phyloP scores from a whole-genome alignment of 1,140 invertebrate genomes.

The Drosophila baimaii region DNA sequence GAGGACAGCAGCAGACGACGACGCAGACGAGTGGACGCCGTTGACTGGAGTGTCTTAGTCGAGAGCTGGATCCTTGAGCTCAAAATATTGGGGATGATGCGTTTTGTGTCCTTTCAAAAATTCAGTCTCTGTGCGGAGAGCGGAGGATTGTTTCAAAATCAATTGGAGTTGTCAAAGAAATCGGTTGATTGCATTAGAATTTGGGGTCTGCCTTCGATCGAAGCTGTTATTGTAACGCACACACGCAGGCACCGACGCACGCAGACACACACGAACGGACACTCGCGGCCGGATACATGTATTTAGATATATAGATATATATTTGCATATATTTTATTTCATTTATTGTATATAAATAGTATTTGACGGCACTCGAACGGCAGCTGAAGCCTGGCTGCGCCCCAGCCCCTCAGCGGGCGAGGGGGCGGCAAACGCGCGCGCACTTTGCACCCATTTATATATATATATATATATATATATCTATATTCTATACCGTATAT shows the following conservation, averaged over 20 bases:
- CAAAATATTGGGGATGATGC: slow-evolving; percentile 17
- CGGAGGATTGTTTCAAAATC: slow-evolving; percentile 34
- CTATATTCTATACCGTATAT: slow-evolving; percentile 64
- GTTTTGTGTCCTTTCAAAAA: slow-evolving; percentile 42
- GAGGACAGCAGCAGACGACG: slow-evolving; percentile 67
- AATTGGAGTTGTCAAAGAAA: slow-evolving; percentile 50
- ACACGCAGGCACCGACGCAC: slow-evolving; percentile 42
- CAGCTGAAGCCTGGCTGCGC: slow-evolving; percentile 38
- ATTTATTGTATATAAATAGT: slow-evolving; percentile 81
- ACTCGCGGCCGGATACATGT: slow-evolving; percentile 38
- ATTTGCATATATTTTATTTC: slow-evolving; percentile 70
- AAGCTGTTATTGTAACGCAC: slow-evolving; percentile 50
- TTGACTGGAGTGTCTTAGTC: slow-evolving; percentile 37
- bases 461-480: slow-evolving; percentile 65
- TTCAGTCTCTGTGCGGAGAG: slow-evolving; percentile 26
- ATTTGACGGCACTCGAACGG: slow-evolving; percentile 72
- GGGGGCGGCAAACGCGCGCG: slow-evolving; percentile 72
- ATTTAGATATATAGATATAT: slow-evolving; percentile 36
- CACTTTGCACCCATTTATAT: slow-evolving; percentile 66
- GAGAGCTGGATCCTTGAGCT: slow-evolving; percentile 31
- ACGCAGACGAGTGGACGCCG: slow-evolving; percentile 63
- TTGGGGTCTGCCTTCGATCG: slow-evolving; percentile 46
- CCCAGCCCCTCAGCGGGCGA: slow-evolving; percentile 23
- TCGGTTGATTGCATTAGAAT: slow-evolving; percentile 62
- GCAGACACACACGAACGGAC: slow-evolving; percentile 24